Evolutionary conservation across 92 coral and sea anemone species (phyloP), one percentile per base, ranked within the genome.

Genomic region (Parazoanthus atlanticus): DNA sequence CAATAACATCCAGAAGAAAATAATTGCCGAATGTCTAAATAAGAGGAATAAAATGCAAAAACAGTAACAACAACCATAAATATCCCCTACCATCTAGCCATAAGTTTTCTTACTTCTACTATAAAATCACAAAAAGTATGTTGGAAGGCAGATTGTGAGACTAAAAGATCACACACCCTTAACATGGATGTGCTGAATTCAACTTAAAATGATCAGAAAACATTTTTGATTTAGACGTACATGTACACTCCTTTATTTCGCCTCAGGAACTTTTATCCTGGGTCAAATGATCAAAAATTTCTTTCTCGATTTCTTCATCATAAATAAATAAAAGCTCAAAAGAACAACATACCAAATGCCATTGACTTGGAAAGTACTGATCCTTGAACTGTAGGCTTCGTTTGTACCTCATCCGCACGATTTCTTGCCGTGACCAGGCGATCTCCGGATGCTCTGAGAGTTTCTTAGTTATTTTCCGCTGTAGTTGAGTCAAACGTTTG

Each of bases 291-390:
- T 72, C 30, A 73, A 21, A 12, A 34, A 8, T 56, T 54, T 21
- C 34, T 78, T 32, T 52, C 28, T 52, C 8, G 47, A 80, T 56
- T 80, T 56, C 30, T 56, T 80, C 47, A 1, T 80, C 84, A 85
- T 65, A 77, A 61, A 89, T 66, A 33, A 91, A 93, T 95, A 67
- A 90, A 91, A 88, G 77, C 89, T 91, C 54, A 43, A 91, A 72
- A 30, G 64, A 81, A 73, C 54, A 33, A 76, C 99, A 43, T 90
- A 96, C 99, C 98, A 97, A 94, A 85, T 97, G 99, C 99, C 99
- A 97, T 82, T 97, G 99, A 86, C 96, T 97, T 29, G 99, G 99
- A 80, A 97, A 97, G 89, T 97, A 97, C 72, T 95, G 98, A 86
- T 97, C 99, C 78, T 95, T 94, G 82, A 97, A 97, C 88, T 94